A percentile compares a stretch with the other conserved stretches of the same genome.
Conservation (phyloP, 2,113 vertebrate genomes). For the Isichthys henryi region DNA sequence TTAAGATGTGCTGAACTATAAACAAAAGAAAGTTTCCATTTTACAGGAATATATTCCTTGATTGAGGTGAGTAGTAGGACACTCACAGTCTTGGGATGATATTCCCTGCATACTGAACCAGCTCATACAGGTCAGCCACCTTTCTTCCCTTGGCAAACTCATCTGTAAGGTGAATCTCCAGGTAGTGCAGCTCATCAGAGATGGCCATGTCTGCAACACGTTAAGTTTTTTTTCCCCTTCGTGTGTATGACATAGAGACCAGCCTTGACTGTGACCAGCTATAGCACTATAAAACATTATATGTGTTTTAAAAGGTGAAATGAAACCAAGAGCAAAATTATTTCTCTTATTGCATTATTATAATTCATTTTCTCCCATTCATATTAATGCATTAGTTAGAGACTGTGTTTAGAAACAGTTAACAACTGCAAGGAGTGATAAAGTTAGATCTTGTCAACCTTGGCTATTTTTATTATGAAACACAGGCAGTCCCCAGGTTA, state of each 20-base stretch:
- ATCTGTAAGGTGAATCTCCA: conserved; percentile 94
- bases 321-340: neutral
- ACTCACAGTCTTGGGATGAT: conserved; percentile 98
- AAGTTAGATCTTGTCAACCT: neutral
- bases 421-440: neutral
- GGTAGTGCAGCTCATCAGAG: conserved; percentile 93
- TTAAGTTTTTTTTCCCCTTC: conserved; percentile 44
- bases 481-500: neutral
- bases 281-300: neutral
- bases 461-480: neutral
- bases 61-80: neutral
- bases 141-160: conserved; percentile 97
- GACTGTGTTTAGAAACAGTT: neutral
- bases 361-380: neutral
- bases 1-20: neutral
- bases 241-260: neutral
- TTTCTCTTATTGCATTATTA: neutral
- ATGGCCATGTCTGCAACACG: conserved; percentile 85
- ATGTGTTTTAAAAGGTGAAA: neutral
- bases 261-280: neutral
- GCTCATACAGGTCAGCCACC: conserved; percentile 92
- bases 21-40: neutral
- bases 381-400: neutral
- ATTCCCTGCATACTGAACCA: conserved; percentile 96
- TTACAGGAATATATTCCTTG: neutral